These are phyloP conservation scores for Oceanodroma leucorhoa DNA, from an alignment of 2,797 vertebrate genomes.

Conservation along the genomic window DNA sequence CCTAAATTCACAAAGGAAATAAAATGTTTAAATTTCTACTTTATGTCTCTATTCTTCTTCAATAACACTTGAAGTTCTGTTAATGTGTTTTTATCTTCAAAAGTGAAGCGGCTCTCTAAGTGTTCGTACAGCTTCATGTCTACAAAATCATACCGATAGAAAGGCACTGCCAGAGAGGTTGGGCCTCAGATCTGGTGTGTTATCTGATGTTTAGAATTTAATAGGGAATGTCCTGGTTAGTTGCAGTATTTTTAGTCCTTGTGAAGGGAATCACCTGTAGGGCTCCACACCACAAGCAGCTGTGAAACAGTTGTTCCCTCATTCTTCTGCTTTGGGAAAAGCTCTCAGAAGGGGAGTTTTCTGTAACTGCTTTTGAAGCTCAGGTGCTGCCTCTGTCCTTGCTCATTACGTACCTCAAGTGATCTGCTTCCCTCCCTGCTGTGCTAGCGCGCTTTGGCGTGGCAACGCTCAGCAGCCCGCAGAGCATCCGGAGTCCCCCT, in stretches of 20 bases:
- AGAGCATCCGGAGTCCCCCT: fast-evolving
- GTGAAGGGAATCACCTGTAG: neutral
- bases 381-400: fast-evolving
- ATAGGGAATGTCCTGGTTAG: neutral
- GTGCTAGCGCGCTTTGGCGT: fast-evolving
- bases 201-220: neutral
- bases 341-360: neutral
- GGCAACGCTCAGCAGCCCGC: fast-evolving
- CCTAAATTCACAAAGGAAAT: slow-evolving; percentile 9
- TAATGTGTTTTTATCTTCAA: neutral
- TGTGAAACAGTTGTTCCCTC: neutral
- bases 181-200: neutral
- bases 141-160: neutral
- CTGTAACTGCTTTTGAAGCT: neutral
- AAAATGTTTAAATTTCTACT: neutral
- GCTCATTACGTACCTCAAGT: fast-evolving
- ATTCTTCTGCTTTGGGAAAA: neutral
- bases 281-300: neutral
- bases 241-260: neutral
- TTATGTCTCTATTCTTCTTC: neutral
- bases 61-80: neutral
- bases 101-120: neutral
- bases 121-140: neutral
- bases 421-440: neutral
- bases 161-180: neutral